Conservation (phyloP, 2,797 vertebrate species). For the Poeciliopsis gracilis region DNA sequence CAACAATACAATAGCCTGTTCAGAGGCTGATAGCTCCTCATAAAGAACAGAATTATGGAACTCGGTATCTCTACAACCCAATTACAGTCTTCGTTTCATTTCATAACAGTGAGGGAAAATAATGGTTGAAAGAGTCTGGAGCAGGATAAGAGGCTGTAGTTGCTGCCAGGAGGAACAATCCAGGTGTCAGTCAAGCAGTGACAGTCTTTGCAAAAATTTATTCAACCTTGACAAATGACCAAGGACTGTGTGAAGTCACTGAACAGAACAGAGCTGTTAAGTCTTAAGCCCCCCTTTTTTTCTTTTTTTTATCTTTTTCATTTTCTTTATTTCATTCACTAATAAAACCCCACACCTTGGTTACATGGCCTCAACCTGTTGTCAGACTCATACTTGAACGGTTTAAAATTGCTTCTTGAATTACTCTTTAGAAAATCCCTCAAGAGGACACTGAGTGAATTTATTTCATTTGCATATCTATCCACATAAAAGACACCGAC, state of each 20-base stretch:
- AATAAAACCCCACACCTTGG: slow-evolving; percentile 55
- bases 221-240: slow-evolving; percentile 73
- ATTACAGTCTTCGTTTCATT: slow-evolving; percentile 55
- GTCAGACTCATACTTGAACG: slow-evolving; percentile 76
- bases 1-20: slow-evolving; percentile 17
- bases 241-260: slow-evolving; percentile 66
- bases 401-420: slow-evolving; percentile 79
- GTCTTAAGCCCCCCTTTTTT: slow-evolving; percentile 41
- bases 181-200: slow-evolving; percentile 70
- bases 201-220: slow-evolving; percentile 56
- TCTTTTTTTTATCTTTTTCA: slow-evolving; percentile 58
- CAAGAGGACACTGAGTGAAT: slow-evolving; percentile 67
- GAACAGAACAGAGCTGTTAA: slow-evolving; percentile 70
- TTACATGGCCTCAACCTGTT: slow-evolving; percentile 40
- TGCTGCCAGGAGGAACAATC: slow-evolving; percentile 56
- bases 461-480: slow-evolving; percentile 74
- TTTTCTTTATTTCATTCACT: slow-evolving; percentile 54
- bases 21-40: slow-evolving; percentile 27
- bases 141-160: slow-evolving; percentile 64
- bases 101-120: slow-evolving; percentile 39
- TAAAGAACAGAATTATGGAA: slow-evolving; percentile 32
- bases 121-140: slow-evolving; percentile 42
- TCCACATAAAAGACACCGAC: slow-evolving; percentile 51
- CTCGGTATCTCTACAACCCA: slow-evolving; percentile 27
- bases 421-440: slow-evolving; percentile 79